phyloP scores from a whole-genome alignment of 2,888 invertebrate genomes.

The Cataglyphis rosenhaueri region DNA sequence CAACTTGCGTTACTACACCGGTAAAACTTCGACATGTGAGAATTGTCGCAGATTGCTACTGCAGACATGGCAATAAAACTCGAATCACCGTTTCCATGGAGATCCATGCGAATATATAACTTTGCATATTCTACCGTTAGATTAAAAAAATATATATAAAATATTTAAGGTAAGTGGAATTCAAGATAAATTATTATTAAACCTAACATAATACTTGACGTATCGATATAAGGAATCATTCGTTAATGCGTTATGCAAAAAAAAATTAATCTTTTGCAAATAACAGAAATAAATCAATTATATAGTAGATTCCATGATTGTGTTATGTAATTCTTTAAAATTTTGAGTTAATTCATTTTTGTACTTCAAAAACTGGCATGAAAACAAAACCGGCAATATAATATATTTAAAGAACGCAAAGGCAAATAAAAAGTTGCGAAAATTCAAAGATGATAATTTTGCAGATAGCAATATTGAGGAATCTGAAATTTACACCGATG shows the following conservation, averaged over 20 bases:
- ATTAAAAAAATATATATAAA: background rate
- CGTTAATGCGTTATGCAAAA: background rate
- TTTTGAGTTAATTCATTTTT: background rate
- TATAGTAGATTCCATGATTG: background rate
- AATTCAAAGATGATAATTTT: background rate
- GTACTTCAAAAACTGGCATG: background rate
- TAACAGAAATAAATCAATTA: slow-evolving; percentile 7
- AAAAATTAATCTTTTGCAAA: background rate
- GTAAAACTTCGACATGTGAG: slow-evolving; percentile 22
- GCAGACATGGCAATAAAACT: slow-evolving; percentile 33
- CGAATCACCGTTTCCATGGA: background rate
- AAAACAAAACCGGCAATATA: background rate
- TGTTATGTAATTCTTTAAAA: background rate
- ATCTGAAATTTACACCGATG: slow-evolving; percentile 6
- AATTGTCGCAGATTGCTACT: slow-evolving; percentile 32
- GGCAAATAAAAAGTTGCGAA: background rate
- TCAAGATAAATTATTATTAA: background rate
- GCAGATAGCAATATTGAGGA: background rate
- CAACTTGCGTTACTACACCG: background rate
- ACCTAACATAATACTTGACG: background rate
- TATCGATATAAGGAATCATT: background rate
- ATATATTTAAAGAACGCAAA: background rate
- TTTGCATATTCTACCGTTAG: background rate
- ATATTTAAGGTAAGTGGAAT: background rate
- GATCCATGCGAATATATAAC: background rate